Percentiles rank a stretch among this genome's conserved stretches.
These are phyloP conservation scores for Polyodon spathula DNA, from an alignment of 2,113 vertebrate genomes.

Conservation along the genomic window DNA sequence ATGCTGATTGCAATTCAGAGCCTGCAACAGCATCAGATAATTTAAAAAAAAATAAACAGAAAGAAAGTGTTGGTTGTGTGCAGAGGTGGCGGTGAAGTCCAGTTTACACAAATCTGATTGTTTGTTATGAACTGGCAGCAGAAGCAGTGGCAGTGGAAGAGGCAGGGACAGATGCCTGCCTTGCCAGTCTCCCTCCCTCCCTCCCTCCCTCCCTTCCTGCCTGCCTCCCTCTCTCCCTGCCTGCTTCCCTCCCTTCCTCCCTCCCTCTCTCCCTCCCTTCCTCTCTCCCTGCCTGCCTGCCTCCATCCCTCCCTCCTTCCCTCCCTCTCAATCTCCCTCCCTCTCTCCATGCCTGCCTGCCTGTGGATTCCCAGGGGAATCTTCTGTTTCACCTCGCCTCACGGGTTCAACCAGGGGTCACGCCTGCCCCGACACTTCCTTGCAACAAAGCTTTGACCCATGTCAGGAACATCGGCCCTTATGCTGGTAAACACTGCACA, in stretches of 20 bases:
- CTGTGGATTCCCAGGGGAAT: constrained; percentile 46
- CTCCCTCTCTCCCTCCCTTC: too few species aligned
- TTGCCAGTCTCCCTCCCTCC: too few species aligned
- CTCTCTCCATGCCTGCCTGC: constrained; percentile 35
- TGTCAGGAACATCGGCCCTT: too few species aligned
- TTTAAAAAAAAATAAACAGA: too few species aligned
- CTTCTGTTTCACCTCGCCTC: constrained; percentile 70
- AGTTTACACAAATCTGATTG: constrained; percentile 64
- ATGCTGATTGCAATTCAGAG: neutral
- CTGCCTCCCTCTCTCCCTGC: too few species aligned
- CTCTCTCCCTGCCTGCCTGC: too few species aligned
- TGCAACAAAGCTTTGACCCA: constrained; percentile 36
- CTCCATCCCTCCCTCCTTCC: too few species aligned
- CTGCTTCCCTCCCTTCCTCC: too few species aligned
- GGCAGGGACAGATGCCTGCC: too few species aligned
- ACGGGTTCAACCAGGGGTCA: constrained; percentile 78
- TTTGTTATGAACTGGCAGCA: constrained; percentile 72
- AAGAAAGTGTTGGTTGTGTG: constrained; percentile 65
- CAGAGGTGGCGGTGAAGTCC: constrained; percentile 41
- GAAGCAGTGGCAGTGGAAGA: constrained; percentile 49
- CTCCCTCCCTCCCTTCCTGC: too few species aligned
- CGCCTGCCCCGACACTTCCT: constrained; percentile 50
- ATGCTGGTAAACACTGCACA: too few species aligned
- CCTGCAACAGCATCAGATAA: constrained; percentile 48
- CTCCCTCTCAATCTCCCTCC: constrained; percentile 39